phyloP scores from a whole-genome alignment of 2,113 vertebrate species.

The Aldabrachelys gigantea region DNA sequence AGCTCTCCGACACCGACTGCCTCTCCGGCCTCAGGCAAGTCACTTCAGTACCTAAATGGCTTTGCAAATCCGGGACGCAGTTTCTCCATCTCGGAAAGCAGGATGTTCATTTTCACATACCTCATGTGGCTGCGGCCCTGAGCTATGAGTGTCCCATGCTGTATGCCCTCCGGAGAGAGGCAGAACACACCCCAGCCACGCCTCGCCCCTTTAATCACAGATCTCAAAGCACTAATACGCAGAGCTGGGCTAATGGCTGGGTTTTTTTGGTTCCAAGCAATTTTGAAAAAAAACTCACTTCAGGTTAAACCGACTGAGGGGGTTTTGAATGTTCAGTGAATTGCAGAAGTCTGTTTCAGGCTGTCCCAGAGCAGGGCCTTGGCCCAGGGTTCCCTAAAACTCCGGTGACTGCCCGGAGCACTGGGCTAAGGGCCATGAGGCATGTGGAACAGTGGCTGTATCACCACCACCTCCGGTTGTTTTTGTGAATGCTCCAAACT shows the following conservation, averaged over 20 bases:
- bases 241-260: rapidly evolving
- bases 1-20: not conserved
- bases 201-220: no score
- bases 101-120: not conserved
- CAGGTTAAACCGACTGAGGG: not conserved
- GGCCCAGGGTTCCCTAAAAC: not conserved
- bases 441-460: not conserved
- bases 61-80: not conserved
- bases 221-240: not conserved
- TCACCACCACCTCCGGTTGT: not conserved
- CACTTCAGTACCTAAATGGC: not conserved
- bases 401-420: not conserved
- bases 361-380: not conserved
- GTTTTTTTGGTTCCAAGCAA: not conserved
- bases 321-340: not conserved
- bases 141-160: not conserved
- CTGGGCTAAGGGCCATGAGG: not conserved
- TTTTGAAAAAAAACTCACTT: not conserved
- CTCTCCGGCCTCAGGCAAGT: not conserved
- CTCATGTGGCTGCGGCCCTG: not conserved
- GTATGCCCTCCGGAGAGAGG: not conserved
- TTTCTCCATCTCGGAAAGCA: not conserved
- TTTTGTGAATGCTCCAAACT: not conserved
- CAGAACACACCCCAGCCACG: not conserved
- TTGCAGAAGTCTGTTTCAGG: not conserved